Base-by-base conservation (phyloP, 2,797 vertebrate species). In the Scomberomorus guttatus region DNA sequence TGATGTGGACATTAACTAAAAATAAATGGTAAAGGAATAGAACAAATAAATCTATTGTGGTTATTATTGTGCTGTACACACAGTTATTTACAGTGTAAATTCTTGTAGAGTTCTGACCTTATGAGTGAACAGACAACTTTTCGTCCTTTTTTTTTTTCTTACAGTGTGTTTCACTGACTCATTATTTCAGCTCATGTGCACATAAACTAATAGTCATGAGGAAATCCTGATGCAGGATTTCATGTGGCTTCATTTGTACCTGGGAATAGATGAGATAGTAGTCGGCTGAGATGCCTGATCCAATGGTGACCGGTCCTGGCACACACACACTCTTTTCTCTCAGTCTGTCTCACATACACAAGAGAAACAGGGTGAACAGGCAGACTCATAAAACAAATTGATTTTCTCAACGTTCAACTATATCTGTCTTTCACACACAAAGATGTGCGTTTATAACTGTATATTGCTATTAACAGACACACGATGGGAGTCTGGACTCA, bases 1-100 rank as follows among this genome's bases (percentile, higher is more conserved):
- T 85, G 81, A 87, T 80, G 55, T 51, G 65, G 32, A 71, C 80
- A 20, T 57, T 4, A 18, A 39, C 91, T 87, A 89, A 84, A 91
- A 92, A 92, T 92, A 92, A 86, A 75, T 0, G 13, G 17, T 4
- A 39, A 39, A 13, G 24, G n/a, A 50, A 46, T 13, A 32, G 18
- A 69, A 81, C 63, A 55, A 1, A 62, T 27, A 32, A 42, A 29
- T 37, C 50, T 73, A 77, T 80, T 80, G 25, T 65, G 54, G 32
- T 71, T 51, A 50, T 51, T 60, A 25, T 77, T 80, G 57, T 80
- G 56, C n/a, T 22, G 12, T 57, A 71, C 34, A 71, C 34, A 32
- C 1, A 24, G 39, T 68, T 63, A 15, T 56, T 56, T 55, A 44
- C 9, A 52, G 32, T 11, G 7, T 50, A 17, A 22, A 1, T 17